A percentile compares a stretch with the other conserved stretches of the same genome.
phyloP scores from a whole-genome alignment of 1,140 invertebrate genomes.

The Bombus sibiricus region DNA sequence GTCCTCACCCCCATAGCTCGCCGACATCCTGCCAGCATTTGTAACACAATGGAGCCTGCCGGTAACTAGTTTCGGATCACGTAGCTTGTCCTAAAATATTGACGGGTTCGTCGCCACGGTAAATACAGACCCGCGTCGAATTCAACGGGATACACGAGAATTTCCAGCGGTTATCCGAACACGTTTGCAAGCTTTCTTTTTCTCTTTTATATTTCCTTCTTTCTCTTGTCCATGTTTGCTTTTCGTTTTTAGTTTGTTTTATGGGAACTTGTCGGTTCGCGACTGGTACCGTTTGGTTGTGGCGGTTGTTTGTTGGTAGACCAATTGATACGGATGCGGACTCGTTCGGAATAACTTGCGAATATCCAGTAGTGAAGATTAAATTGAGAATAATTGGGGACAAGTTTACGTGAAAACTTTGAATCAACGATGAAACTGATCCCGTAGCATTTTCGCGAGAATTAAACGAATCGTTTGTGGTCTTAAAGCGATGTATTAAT shows the following conservation, averaged over 20 bases:
- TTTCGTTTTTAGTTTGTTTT: neutral
- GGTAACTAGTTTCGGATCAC: slow-evolving; percentile 53
- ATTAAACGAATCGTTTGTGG: no score
- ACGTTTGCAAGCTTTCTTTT: neutral
- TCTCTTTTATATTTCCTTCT: neutral
- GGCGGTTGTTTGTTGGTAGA: neutral
- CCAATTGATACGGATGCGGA: neutral
- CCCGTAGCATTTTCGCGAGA: no score
- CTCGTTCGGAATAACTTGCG: no score
- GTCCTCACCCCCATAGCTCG: slow-evolving; percentile 4
- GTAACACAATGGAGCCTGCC: slow-evolving; percentile 37
- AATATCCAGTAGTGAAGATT: no score
- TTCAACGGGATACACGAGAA: neutral
- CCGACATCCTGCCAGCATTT: slow-evolving; percentile 38
- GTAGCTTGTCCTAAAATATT: slow-evolving; percentile 53
- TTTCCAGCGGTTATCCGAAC: neutral
- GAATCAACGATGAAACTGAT: no score
- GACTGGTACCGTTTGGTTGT: neutral
- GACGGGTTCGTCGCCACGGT: slow-evolving; percentile 31
- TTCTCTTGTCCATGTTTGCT: neutral
- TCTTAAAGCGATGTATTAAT: no score
- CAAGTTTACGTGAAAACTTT: no score
- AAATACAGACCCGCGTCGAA: slow-evolving; percentile 18
- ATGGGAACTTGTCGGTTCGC: neutral
- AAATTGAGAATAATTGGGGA: no score